Base-by-base conservation (phyloP, 2,113 vertebrate species). In the Campylorhamphus procurvoides region DNA sequence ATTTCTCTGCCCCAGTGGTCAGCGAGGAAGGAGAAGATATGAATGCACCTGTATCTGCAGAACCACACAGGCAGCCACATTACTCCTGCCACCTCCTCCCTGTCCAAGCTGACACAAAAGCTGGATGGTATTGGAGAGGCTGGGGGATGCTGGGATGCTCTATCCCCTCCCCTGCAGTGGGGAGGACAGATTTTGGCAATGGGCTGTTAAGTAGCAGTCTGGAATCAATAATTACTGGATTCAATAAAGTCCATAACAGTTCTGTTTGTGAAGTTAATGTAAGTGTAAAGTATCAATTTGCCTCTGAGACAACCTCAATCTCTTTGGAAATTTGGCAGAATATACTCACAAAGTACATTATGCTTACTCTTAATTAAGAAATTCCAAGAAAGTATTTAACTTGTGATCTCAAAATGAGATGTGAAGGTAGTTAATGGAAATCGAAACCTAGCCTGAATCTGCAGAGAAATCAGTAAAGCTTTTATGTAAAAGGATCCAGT, bases 31-130 rank as follows among this genome's bases (percentile, higher is more conserved):
- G 46, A 58, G 73, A 16, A 58, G 68, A 16, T 2, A 2, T 28
- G 39, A 74, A 27, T 0, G 0, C 12, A 9, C 6, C 31, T 29
- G 8, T 24, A 40, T 49, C 17, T 71, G 23, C 39, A 71, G 46
- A 47, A 52, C 40, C 72, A 58, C 0, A 0, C 3, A 3, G 37
- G 20, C 8, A 12, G 14, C 18, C 31, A 6, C 3, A 2, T 3
- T 50, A 33, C n/a, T 69, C 24, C 62, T 50, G n/a, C 16, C 2
- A 1, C 17, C 6, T 53, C 25, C 18, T 29, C 29, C 18, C 47
- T 31, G 15, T 25, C 1, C 4, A n/a, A 37, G 23, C 1, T 29
- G 56, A 10, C 27, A 31, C 6, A 2, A 46, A 47, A 60, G 4
- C 49, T 66, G 59, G 28, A 31, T 4, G 22, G 6, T 37, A 9